These are phyloP conservation scores for Achatina immaculata DNA, from an alignment of 1,140 invertebrate genomes.

Conservation along the genomic window DNA sequence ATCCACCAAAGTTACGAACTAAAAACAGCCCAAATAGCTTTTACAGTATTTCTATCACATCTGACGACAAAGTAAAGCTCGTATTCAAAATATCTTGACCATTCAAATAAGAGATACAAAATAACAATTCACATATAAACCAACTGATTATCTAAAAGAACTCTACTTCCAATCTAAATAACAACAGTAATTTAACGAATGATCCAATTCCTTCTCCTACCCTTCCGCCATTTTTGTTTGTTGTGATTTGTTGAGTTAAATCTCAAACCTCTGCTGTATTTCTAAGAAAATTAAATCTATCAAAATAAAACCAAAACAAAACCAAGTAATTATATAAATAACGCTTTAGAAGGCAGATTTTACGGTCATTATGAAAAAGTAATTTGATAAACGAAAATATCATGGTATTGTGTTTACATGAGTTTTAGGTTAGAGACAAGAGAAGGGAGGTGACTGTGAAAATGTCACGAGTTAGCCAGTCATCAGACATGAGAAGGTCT, in stretches of 20 bases:
- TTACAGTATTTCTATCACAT: no score
- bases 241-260: slow-evolving; percentile 18
- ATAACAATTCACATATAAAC: no score
- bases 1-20: no score
- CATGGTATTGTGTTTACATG: neutral
- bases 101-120: no score
- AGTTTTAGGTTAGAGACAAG: neutral
- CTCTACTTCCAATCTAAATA: neutral
- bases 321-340: neutral
- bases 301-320: neutral
- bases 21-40: no score
- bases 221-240: slow-evolving; percentile 38
- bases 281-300: neutral
- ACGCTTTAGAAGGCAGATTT: neutral
- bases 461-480: slow-evolving; percentile 5
- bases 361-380: neutral
- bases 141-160: neutral
- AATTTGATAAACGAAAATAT: neutral
- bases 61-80: no score
- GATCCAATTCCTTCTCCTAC: neutral
- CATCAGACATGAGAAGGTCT: no score
- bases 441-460: neutral
- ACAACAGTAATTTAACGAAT: neutral
- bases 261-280: neutral
- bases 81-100: no score